Base-by-base conservation (phyloP, 1,140 invertebrate genomes). In the Diorhabda carinulata region DNA sequence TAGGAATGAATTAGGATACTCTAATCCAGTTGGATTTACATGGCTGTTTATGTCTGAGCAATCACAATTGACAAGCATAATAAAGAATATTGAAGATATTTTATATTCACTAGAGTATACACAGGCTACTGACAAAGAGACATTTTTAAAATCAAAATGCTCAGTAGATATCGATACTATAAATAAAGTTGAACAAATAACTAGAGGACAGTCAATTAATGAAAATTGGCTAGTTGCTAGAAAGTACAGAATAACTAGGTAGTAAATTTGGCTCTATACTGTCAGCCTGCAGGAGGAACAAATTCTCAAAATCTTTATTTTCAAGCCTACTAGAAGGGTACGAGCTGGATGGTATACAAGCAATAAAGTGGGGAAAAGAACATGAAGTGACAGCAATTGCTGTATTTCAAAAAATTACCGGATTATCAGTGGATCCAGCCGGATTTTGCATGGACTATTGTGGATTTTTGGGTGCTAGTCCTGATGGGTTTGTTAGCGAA, bases 241-340 rank as follows among this genome's bases (percentile, higher is more conserved):
- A 40, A 72, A 72, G 25, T 9, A 57, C 40, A 72, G 67, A 57
- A 6, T 69, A 43, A 72, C 70, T 6, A 57, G n/a, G 25, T 10
- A 72, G 58, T 43, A 66, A 72, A 58, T 72, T 72, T 71, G 70
- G 67, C 41, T 2, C 40, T 7, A 66, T 71, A 3, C 43, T 71
- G 41, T 3, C 10, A 44, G 66, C 70, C 10, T 71, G 70, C 44
- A 59, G 52, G 70, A n/a, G n/a, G n/a, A n/a, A n/a, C n/a, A n/a
- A n/a, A n/a, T n/a, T n/a, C n/a, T n/a, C n/a, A n/a, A n/a, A n/a
- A n/a, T n/a, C n/a, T n/a, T n/a, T n/a, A n/a, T n/a, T n/a, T n/a
- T n/a, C n/a, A n/a, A n/a, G n/a, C n/a, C n/a, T n/a, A n/a, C n/a
- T n/a, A n/a, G n/a, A n/a, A n/a, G n/a, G n/a, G n/a, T n/a, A n/a